Base-by-base conservation (phyloP, 2,888 invertebrate species). In the Magallana nippona region DNA sequence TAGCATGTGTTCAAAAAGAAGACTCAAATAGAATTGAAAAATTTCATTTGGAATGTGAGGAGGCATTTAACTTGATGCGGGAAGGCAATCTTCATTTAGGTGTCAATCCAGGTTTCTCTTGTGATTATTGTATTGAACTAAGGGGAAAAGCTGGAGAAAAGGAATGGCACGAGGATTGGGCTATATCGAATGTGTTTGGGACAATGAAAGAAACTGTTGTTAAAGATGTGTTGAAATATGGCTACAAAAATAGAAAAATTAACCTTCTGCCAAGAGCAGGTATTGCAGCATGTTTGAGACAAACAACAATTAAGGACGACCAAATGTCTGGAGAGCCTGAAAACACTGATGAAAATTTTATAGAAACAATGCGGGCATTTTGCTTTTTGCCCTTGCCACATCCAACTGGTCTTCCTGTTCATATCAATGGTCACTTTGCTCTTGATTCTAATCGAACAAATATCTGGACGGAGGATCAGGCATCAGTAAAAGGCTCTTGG, bases 361-460 rank as follows among this genome's bases (percentile, higher is more conserved):
- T 5, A 5, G 27, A 32, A 22, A 32, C 13, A 17, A 10, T n/a
- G 11, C 85, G 81, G 71, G 88, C 86, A 11, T 92, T 89, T 83
- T 91, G 91, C 77, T 90, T 89, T 82, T 85, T 92, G 27, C 91
- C 92, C 57, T 79, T 92, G 44, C 91, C 91, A 32, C 82, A 87
- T 27, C 19, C 44, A 55, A 90, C 89, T 13, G 86, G 85, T 15
- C 86, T 92, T 13, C 91, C 92, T 15, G 87, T 91, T 10, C 91
- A 92, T 83, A 85, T 92, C 15, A 91, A 92, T 86, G 91, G 89
- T 10, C 89, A 91, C 81, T 92, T 91, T 87, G 88, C 88, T n/a
- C 84, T 91, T 22, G 88, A 89, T 78, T 88, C 90, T 79, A 90
- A 89, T 82, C 85, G 89, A 10, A 86, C 90, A 84, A 84, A 89